Conservation (phyloP, 2,888 invertebrate genomes). For the Xestobium rufovillosum region DNA sequence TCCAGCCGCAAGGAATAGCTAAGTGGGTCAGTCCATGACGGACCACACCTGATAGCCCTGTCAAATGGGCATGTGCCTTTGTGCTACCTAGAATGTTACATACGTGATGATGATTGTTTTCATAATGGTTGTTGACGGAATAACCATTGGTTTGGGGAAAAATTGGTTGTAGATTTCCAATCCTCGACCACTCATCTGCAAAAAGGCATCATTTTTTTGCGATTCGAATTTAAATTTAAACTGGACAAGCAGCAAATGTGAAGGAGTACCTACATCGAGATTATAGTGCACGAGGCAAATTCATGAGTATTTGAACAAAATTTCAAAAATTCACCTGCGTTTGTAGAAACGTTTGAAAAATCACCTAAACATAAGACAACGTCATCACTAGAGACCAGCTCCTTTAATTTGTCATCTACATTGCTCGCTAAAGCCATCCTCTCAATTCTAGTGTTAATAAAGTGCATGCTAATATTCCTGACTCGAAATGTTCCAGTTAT, state of each 20-base stretch:
- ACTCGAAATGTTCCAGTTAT: constrained; percentile 46
- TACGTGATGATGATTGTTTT: constrained; percentile 19
- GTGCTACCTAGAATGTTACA: constrained; percentile 32
- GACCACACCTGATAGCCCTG: constrained; percentile 56
- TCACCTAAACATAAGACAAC: constrained; percentile 36
- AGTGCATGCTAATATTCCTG: constrained; percentile 44
- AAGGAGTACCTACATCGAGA: no score
- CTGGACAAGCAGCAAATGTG: no score
- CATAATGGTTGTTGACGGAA: constrained; percentile 5
- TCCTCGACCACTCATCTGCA: constrained; percentile 25
- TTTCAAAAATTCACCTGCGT: constrained; percentile 26
- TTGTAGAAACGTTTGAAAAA: constrained; percentile 29
- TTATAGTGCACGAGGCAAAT: no score
- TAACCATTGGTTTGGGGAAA: constrained; percentile 27
- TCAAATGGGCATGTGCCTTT: constrained; percentile 35
- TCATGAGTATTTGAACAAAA: no score
- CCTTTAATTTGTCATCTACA: constrained; percentile 27
- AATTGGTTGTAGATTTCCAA: constrained; percentile 32
- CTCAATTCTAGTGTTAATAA: constrained; percentile 42
- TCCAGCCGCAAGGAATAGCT: constrained; percentile 77
- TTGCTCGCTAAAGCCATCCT: constrained; percentile 22
- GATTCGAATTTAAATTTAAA: no score
- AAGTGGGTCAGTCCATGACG: constrained; percentile 65
- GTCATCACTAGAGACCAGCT: constrained; percentile 30
- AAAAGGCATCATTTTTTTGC: no score